Evolutionary conservation across 2,797 vertebrate genomes (phyloP).

Genomic region (Chelon labrosus): DNA sequence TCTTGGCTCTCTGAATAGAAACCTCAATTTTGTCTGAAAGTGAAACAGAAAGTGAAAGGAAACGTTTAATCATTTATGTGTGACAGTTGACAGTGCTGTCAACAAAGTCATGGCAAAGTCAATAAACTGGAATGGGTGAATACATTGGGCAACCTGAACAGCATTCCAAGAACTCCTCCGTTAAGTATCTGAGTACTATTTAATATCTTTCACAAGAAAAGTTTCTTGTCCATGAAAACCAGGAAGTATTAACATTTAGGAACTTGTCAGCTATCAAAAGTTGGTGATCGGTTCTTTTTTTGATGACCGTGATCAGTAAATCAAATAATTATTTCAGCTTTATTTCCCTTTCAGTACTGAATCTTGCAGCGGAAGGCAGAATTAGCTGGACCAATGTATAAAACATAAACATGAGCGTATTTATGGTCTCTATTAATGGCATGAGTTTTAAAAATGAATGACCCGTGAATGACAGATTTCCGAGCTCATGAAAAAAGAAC

Average conservation of each 20-base stretch:
- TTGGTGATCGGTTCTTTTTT: not conserved
- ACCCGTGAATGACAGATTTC: slow-evolving; percentile 56
- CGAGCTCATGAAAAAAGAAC: slow-evolving; percentile 47
- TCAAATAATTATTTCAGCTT: not conserved
- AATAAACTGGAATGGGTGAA: too few relatives aligned
- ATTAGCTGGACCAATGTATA: slow-evolving; percentile 9
- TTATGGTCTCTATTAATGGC: slow-evolving; percentile 55
- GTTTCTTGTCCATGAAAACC: not conserved
- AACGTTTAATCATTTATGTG: too few relatives aligned
- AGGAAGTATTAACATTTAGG: not conserved
- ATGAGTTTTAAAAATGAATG: slow-evolving; percentile 58
- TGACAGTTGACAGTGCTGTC: too few relatives aligned
- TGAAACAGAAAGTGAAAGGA: too few relatives aligned
- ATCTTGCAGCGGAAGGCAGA: slow-evolving; percentile 9
- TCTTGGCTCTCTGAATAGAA: too few relatives aligned
- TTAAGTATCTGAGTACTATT: too few relatives aligned
- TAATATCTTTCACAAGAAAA: too few relatives aligned
- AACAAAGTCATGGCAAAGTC: too few relatives aligned
- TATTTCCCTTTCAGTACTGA: not conserved
- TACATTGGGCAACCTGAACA: too few relatives aligned
- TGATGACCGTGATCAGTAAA: not conserved
- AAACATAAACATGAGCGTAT: slow-evolving; percentile 32
- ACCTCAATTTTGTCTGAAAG: too few relatives aligned
- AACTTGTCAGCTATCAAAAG: not conserved
- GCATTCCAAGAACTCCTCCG: too few relatives aligned